Conservation (phyloP, 2,888 invertebrate genomes). For the Cosmopolites sordidus region DNA sequence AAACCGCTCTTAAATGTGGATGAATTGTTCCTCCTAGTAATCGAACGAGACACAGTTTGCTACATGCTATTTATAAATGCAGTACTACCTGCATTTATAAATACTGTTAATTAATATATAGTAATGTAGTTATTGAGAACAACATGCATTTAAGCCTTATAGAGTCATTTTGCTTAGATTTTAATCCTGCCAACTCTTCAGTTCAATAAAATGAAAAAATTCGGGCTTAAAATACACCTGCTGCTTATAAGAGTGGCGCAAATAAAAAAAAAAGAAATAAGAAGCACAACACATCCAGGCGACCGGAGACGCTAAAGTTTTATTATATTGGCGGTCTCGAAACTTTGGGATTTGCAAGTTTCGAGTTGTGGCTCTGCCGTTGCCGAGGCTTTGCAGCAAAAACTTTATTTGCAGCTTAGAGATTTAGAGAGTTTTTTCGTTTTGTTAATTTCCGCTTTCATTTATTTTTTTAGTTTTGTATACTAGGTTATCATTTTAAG, state of each 20-base stretch:
- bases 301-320: constrained; percentile 20
- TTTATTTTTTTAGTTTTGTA: no score
- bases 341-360: constrained; percentile 19
- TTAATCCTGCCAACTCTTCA: constrained; percentile 4
- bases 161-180: background rate
- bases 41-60: no score
- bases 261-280: constrained; percentile 11
- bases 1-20: no score
- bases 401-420: constrained; percentile 8
- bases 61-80: no score
- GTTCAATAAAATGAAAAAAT: constrained; percentile 9
- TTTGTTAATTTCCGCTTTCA: background rate
- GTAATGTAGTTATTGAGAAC: no score
- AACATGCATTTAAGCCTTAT: no score
- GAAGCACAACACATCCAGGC: constrained; percentile 16
- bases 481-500: no score
- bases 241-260: constrained; percentile 7
- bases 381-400: constrained; percentile 4
- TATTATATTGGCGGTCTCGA: constrained; percentile 23
- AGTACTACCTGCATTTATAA: no score
- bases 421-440: background rate
- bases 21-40: no score
- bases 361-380: constrained; percentile 6
- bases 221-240: constrained; percentile 18
- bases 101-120: no score